Conservation (phyloP, 1,140 invertebrate species). For the Drosophila ercepeae region DNA sequence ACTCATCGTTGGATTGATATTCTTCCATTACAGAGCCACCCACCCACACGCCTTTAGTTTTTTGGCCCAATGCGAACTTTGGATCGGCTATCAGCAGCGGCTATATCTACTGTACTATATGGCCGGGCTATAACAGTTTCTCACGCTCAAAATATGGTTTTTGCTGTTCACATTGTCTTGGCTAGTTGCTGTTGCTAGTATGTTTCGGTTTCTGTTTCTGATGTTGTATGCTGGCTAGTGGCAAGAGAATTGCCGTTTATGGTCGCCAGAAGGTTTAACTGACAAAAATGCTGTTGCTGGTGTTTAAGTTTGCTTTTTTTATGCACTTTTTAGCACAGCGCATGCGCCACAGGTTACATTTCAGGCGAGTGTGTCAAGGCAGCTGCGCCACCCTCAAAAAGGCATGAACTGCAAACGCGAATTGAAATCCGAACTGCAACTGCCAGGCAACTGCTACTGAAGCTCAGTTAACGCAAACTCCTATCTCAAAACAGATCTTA, state of each 20-base stretch:
- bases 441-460: slow-evolving; percentile 29
- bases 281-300: slow-evolving; percentile 23
- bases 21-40: slow-evolving; percentile 55
- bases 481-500: slow-evolving; percentile 2
- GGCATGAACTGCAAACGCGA: slow-evolving; percentile 36
- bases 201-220: slow-evolving; percentile 16
- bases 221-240: slow-evolving; percentile 58
- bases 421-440: slow-evolving; percentile 46
- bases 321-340: slow-evolving; percentile 49
- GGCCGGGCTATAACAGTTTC: slow-evolving; percentile 65
- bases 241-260: slow-evolving; percentile 71
- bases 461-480: background rate
- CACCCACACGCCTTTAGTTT: slow-evolving; percentile 58
- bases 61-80: slow-evolving; percentile 56
- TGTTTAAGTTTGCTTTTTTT: slow-evolving; percentile 9
- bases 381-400: slow-evolving; percentile 31
- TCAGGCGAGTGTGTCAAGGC: slow-evolving; percentile 77
- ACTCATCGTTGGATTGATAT: slow-evolving; percentile 38
- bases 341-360: slow-evolving; percentile 76
- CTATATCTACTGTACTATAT: slow-evolving; percentile 33
- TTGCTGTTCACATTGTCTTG: slow-evolving; percentile 40
- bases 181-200: slow-evolving; percentile 17
- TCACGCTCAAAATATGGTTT: slow-evolving; percentile 76
- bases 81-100: slow-evolving; percentile 45
- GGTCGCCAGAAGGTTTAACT: slow-evolving; percentile 68